Percentiles rank a stretch among this genome's conserved stretches.
These are phyloP conservation scores for Andrena cerasifolii DNA, from an alignment of 1,140 invertebrate species.

Conservation along the genomic window DNA sequence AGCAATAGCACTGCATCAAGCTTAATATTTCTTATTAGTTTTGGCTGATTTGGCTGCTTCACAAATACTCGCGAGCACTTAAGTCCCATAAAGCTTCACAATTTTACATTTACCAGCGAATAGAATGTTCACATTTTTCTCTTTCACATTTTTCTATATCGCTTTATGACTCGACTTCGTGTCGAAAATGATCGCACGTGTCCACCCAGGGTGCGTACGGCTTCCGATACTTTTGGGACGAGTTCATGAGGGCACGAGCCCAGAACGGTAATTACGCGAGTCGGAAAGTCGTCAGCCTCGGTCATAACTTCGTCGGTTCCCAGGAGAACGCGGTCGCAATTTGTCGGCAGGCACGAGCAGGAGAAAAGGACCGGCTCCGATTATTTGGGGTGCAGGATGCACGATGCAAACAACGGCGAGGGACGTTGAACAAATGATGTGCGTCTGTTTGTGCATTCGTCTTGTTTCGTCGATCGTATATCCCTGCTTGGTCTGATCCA, in stretches of 20 bases:
- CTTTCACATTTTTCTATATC: neutral
- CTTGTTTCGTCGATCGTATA: conserved; percentile 59
- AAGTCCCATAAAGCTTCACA: neutral
- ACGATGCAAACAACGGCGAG: conserved; percentile 70
- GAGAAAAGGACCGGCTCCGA: conserved; percentile 72
- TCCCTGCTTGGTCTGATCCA: conserved; percentile 38
- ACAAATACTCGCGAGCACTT: too few relatives aligned
- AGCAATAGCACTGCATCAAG: too few relatives aligned
- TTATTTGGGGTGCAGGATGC: conserved; percentile 73
- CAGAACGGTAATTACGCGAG: conserved; percentile 78
- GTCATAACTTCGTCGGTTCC: conserved; percentile 77
- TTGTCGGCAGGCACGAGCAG: conserved; percentile 71
- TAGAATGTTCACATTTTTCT: neutral
- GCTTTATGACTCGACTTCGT: neutral
- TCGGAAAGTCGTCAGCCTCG: conserved; percentile 76
- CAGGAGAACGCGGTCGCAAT: conserved; percentile 71
- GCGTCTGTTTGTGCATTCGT: conserved; percentile 65
- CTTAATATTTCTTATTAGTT: too few relatives aligned
- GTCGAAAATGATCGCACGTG: conserved; percentile 40
- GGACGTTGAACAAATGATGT: conserved; percentile 73
- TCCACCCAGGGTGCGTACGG: conserved; percentile 30
- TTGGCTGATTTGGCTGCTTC: too few relatives aligned
- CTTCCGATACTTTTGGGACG: conserved; percentile 66
- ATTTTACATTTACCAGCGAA: neutral
- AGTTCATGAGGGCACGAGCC: conserved; percentile 61